These are phyloP conservation scores for Pelecanus crispus DNA, from an alignment of 2,113 vertebrate genomes.

Conservation along the genomic window DNA sequence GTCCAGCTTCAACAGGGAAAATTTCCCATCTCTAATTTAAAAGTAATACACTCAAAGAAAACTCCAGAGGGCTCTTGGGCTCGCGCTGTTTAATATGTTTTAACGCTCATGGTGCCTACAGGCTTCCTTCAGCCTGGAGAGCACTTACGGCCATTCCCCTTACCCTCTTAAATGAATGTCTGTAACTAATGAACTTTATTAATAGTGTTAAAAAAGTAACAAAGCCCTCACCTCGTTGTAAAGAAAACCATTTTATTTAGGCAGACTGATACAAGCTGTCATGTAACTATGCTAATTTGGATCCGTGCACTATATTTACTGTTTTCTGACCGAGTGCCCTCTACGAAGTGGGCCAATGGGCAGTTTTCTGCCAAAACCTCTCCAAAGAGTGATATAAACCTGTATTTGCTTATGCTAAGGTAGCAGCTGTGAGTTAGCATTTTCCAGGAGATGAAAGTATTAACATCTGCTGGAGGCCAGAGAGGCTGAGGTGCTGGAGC, in stretches of 20 bases:
- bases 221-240: neutral
- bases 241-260: neutral
- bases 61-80: conserved; percentile 52
- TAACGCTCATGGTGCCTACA: neutral
- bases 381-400: neutral
- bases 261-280: neutral
- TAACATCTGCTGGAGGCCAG: neutral
- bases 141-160: neutral
- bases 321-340: neutral
- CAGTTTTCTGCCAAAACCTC: neutral
- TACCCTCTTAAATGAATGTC: neutral
- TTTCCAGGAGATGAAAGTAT: neutral
- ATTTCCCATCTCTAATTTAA: conserved; percentile 59
- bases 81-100: conserved; percentile 1
- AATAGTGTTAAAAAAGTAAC: neutral
- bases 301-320: neutral
- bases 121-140: neutral
- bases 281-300: neutral
- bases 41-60: conserved; percentile 52
- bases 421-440: neutral
- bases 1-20: conserved; percentile 61
- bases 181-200: conserved; percentile 18
- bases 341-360: neutral
- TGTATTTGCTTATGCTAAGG: neutral
- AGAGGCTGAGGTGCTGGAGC: neutral